A percentile compares a stretch with the other conserved stretches of the same genome.
phyloP scores from a whole-genome alignment of 2,797 vertebrate species.

The Sardinella longiceps region DNA sequence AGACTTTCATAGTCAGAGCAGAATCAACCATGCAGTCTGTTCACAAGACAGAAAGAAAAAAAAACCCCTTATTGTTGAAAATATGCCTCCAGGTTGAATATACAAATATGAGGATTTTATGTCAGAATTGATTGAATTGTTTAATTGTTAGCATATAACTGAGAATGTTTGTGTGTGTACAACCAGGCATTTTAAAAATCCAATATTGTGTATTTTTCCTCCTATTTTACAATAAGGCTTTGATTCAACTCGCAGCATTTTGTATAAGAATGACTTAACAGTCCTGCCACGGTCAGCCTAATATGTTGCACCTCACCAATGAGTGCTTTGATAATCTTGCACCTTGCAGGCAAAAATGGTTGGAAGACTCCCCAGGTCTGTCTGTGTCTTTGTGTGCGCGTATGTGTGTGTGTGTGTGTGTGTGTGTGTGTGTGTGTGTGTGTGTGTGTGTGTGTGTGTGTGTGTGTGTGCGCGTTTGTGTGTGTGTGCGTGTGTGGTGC shows the following conservation, averaged over 20 bases:
- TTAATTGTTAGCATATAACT: not conserved
- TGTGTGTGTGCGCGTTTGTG: not conserved
- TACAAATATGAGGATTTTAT: not conserved
- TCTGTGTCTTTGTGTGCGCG: not conserved
- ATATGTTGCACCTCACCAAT: not conserved
- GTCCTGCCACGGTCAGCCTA: not conserved
- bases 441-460: not conserved
- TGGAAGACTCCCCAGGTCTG: not conserved
- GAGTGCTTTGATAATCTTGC: not conserved
- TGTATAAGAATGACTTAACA: not conserved
- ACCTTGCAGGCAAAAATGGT: not conserved
- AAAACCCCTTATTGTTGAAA: not conserved
- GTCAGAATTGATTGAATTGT: not conserved
- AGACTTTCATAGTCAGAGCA: not conserved
- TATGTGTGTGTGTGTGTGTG: not conserved
- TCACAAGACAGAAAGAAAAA: too few relatives aligned
- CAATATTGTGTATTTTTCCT: not conserved
- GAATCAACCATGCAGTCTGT: not conserved
- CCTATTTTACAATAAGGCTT: not conserved
- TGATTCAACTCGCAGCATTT: not conserved
- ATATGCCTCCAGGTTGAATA: not conserved
- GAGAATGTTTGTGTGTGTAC: not conserved
- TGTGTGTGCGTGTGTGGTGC: not conserved
- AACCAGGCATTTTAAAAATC: not conserved
- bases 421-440: not conserved